phyloP scores from a whole-genome alignment of 2,888 invertebrate species.

The Sphaerophoria rueppellii region DNA sequence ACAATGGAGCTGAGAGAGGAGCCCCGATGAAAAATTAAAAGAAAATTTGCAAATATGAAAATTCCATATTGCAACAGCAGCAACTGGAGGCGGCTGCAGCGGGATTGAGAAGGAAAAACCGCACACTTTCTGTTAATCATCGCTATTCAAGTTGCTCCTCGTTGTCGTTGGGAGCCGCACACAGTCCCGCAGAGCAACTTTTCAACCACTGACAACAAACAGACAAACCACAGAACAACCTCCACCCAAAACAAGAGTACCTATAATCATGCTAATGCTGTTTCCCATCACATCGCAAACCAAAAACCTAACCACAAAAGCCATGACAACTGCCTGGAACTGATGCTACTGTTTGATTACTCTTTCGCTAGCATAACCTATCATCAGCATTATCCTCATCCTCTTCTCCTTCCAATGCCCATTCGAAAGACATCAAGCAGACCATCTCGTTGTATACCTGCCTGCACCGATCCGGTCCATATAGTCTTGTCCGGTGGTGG shows the following conservation, averaged over 20 bases:
- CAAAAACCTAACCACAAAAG: conserved; percentile 58
- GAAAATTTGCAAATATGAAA: conserved; percentile 45
- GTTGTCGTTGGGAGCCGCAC: background rate
- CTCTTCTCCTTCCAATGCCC: background rate
- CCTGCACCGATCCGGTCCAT: background rate
- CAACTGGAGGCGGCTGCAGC: background rate
- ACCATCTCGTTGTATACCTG: background rate
- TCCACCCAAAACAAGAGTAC: background rate
- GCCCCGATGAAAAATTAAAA: background rate
- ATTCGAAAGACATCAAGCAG: conserved; percentile 37
- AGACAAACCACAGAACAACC: conserved; percentile 20
- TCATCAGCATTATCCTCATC: conserved; percentile 70
- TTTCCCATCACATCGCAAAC: conserved; percentile 55
- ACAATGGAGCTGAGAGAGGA: background rate
- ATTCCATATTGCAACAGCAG: conserved; percentile 24
- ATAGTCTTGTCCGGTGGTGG: no score
- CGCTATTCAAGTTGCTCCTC: conserved; percentile 46
- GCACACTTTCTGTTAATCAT: conserved; percentile 66
- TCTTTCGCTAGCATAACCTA: conserved; percentile 69
- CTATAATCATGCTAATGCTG: conserved; percentile 51
- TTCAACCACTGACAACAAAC: conserved; percentile 11
- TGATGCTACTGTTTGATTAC: conserved; percentile 72
- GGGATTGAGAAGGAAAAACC: conserved; percentile 15
- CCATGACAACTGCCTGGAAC: conserved; percentile 72
- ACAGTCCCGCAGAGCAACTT: conserved; percentile 1